Evolutionary conservation across 2,113 vertebrate genomes (phyloP), one percentile per base, ranked within the genome.

Genomic region (Gallinago undulata): DNA sequence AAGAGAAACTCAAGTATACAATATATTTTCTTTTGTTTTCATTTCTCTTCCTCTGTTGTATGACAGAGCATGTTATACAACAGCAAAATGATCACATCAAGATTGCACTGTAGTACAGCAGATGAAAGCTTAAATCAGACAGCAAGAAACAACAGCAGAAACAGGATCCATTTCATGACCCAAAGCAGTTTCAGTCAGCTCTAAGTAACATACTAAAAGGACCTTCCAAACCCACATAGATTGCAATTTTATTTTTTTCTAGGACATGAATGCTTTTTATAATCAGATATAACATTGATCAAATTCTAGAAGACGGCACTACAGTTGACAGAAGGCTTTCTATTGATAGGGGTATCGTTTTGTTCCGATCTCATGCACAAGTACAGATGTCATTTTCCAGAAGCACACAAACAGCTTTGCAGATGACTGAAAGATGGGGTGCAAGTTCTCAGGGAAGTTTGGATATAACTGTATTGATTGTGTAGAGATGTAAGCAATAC

Each of bases 1-100:
- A 76, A 63, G 74, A 94, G 39, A 72, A 95, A 74, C 53, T 31
- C 41, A 89, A 82, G 15, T 21, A 76, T 16, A 87, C 33, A 47
- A 76, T 15, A 93, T 6, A 75, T 4, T 74, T 69, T 3, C 31
- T 80, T 83, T 79, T 70, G 19, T 57, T 87, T 73, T 88, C 0
- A 0, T 57, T 86, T 93, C 28, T 70, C 31, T 43, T 95, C 30
- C 73, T 84, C n/a, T 43, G 41, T 43, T 43, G 41, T 43, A 43
- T 43, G 41, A 43, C 41, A 43, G 41, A 16, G 47, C 37, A 92
- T 13, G 14, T 48, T 43, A 51, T 13, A 60, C 3, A 69, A 94
- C 2, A 69, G n/a, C 21, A 70, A 92, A 84, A 92, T 19, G 84
- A 57, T 53, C 13, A 30, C 1, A 6, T 18, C 19, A 83, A 84